Percentiles rank a stretch among this genome's conserved stretches.
Conservation (phyloP, 1,140 invertebrate genomes). For the Drosophila azteca region DNA sequence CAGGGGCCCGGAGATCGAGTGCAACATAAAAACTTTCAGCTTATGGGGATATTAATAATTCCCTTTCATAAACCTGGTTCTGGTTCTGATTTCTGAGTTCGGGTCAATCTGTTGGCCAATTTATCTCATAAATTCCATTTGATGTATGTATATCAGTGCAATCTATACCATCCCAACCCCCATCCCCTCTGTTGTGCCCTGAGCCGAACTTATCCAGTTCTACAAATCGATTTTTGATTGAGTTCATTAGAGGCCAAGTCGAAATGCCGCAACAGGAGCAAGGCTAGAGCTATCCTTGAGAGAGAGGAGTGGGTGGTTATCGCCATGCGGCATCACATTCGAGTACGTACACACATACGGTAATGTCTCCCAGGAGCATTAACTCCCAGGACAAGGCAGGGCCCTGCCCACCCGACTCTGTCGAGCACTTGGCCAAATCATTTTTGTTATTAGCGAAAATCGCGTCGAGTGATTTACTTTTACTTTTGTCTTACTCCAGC, state of each 20-base stretch:
- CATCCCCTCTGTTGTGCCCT: background rate
- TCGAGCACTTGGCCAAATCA: slow-evolving; percentile 66
- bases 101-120: slow-evolving; percentile 65
- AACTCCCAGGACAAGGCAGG: background rate
- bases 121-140: slow-evolving; percentile 82
- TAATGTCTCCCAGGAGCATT: slow-evolving; percentile 74
- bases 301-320: slow-evolving; percentile 31
- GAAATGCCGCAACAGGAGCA: slow-evolving; percentile 36
- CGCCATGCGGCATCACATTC: slow-evolving; percentile 40
- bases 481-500: slow-evolving; percentile 67
- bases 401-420: background rate
- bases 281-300: background rate
- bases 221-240: slow-evolving; percentile 83
- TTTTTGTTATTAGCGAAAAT: slow-evolving; percentile 82
- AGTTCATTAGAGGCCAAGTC: slow-evolving; percentile 75
- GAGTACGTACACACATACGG: slow-evolving; percentile 29
- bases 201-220: slow-evolving; percentile 42
- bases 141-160: slow-evolving; percentile 40
- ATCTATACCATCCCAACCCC: background rate
- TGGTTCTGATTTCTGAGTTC: no score
- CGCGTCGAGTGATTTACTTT: slow-evolving; percentile 80
- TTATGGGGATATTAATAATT: slow-evolving; percentile 77
- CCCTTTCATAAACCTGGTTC: slow-evolving; percentile 57
- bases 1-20: slow-evolving; percentile 8
- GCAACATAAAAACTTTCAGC: slow-evolving; percentile 46